Base-by-base conservation (phyloP, 2,888 invertebrate species). In the Sussaba pulchella region DNA sequence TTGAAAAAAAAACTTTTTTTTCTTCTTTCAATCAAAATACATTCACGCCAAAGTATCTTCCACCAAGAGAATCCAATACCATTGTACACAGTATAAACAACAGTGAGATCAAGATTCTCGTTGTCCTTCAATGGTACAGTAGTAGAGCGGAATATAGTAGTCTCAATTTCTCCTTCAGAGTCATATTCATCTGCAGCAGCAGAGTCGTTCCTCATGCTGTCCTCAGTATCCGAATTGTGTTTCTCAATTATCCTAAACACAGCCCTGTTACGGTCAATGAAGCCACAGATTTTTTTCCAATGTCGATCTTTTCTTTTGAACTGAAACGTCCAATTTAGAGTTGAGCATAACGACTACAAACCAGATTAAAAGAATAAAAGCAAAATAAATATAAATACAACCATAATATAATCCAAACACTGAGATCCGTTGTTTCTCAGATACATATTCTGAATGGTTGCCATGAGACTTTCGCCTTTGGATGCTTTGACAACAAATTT, bases 351-450 rank as follows among this genome's bases (percentile, higher is more conserved):
- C 17, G 1, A 52, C 6, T 31, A 39, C 9, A 12, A 19, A 36
- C 5, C 19, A n/a, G n/a, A 17, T 26, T 0, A 4, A 12, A 9
- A 61, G 10, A 41, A 0, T 9, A 26, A 41, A 9, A 1, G 12
- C 6, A 52, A 63, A 50, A 0, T n/a, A 54, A 0, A n/a, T 41
- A 39, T 36, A 39, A 69, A 59, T 41, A n/a, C 71, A 85, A 93
- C 93, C 88, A 88, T 90, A 9, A 94, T 88, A 80, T 92, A 94
- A 88, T 94, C 94, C 17, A 93, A 87, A 78, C 94, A 94, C 21
- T 91, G 89, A 1, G 89, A 88, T 4, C 87, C 91, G 14, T 89
- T 87, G 64, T 87, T 89, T 78, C 94, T 89, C 17, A 94, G 89
- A 14, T 91, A 91, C 88, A 94, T 89, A 63, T 90, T 92, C 83